Evolutionary conservation across 2,113 vertebrate species (phyloP).

Genomic region (Gambusia holbrooki): DNA sequence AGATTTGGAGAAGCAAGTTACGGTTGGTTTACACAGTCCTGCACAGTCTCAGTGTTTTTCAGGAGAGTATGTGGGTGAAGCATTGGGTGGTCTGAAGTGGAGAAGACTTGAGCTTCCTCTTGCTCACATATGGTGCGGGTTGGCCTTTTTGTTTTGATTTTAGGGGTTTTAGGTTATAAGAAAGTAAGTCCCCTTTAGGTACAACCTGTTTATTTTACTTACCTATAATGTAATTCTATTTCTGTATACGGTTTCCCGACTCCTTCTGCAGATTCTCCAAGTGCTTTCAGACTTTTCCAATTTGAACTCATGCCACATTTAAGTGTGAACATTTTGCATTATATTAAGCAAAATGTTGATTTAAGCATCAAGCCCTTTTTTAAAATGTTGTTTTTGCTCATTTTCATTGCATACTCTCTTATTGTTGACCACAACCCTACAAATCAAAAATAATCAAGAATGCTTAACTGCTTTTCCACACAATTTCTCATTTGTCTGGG

Average conservation of each 20-base stretch:
- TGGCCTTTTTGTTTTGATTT: slow-evolving; percentile 82
- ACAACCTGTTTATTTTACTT: slow-evolving; percentile 81
- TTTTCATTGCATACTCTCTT: slow-evolving; percentile 21
- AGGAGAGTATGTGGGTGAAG: slow-evolving; percentile 78
- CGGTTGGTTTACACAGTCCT: slow-evolving; percentile 53
- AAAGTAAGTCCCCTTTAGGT: slow-evolving; percentile 81
- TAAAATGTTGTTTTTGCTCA: slow-evolving; percentile 15
- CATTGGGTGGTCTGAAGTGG: slow-evolving; percentile 80
- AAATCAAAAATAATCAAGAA: slow-evolving; percentile 64
- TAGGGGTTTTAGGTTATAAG: slow-evolving; percentile 80
- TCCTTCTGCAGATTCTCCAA: slow-evolving; percentile 29
- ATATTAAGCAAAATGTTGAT: slow-evolving; percentile 6
- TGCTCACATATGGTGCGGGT: slow-evolving; percentile 81
- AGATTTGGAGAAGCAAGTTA: slow-evolving; percentile 55
- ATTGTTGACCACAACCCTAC: slow-evolving; percentile 59
- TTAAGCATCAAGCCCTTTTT: slow-evolving; percentile 3
- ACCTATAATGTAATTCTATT: slow-evolving; percentile 79
- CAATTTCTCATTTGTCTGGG: slow-evolving; percentile 65
- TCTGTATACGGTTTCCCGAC: slow-evolving; percentile 48
- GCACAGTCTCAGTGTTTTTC: slow-evolving; percentile 63
- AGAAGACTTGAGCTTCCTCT: slow-evolving; percentile 74
- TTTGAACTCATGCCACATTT: slow-evolving; percentile 19
- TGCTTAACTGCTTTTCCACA: slow-evolving; percentile 63
- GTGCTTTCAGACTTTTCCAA: slow-evolving; percentile 44
- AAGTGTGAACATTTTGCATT: slow-evolving; percentile 18